These are phyloP conservation scores for Caenorhabditis auriculariae DNA, from an alignment of 2,888 invertebrate genomes.

Conservation along the genomic window DNA sequence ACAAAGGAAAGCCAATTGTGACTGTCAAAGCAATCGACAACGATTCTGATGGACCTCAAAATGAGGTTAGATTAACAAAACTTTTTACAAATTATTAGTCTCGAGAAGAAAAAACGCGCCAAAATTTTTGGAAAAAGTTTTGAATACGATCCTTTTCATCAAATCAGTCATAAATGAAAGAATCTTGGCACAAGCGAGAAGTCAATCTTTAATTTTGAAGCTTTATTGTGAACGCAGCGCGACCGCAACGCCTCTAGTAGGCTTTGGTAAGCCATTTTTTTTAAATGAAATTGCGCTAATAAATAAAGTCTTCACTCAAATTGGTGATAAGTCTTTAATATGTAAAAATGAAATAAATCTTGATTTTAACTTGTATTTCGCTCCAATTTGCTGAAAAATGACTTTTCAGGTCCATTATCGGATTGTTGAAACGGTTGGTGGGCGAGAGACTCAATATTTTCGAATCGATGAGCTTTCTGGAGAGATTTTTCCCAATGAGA, in stretches of 20 bases:
- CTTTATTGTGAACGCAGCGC: too few relatives aligned
- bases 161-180: too few relatives aligned
- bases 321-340: not conserved
- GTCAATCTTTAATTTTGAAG: too few relatives aligned
- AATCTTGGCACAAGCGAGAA: too few relatives aligned
- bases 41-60: conserved; percentile 54
- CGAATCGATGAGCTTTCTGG: conserved; percentile 93
- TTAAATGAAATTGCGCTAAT: too few relatives aligned
- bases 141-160: too few relatives aligned
- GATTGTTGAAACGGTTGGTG: conserved; percentile 50
- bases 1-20: conserved; percentile 43
- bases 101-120: not conserved
- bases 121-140: too few relatives aligned
- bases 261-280: too few relatives aligned
- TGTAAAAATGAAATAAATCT: conserved; percentile 1
- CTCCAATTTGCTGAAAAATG: not conserved
- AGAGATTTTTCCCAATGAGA: conserved; percentile 67
- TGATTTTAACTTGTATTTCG: conserved; percentile 1
- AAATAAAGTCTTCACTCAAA: too few relatives aligned
- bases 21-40: conserved; percentile 54
- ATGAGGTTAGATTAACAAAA: conserved; percentile 30
- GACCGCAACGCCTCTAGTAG: too few relatives aligned
- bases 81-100: not conserved
- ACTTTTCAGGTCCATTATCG: conserved; percentile 46
- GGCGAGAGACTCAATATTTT: conserved; percentile 68